A percentile compares a stretch with the other conserved stretches of the same genome.
phyloP scores from a whole-genome alignment of 1,140 invertebrate genomes.

The Frieseomelitta varia region DNA sequence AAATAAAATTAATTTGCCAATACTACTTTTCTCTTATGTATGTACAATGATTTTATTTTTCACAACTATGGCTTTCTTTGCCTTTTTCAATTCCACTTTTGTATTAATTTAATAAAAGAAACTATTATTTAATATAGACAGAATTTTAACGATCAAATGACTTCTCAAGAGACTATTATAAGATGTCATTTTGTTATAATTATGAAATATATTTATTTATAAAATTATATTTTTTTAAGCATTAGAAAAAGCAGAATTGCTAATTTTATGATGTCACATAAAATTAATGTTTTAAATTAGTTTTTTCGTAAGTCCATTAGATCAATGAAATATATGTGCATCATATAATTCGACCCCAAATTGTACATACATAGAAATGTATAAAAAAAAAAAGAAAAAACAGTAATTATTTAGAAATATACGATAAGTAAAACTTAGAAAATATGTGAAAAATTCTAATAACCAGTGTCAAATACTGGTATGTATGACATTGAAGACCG shows the following conservation, averaged over 20 bases:
- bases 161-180: conserved; percentile 38
- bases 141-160: conserved; percentile 42
- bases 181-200: conserved; percentile 42
- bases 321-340: conserved; percentile 44
- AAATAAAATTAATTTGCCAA: conserved; percentile 28
- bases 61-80: neutral
- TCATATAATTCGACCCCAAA: conserved; percentile 55
- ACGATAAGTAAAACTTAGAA: conserved; percentile 55
- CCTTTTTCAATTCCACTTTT: neutral
- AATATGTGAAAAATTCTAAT: conserved; percentile 50
- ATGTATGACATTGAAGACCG: conserved; percentile 32
- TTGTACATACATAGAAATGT: conserved; percentile 64
- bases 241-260: neutral
- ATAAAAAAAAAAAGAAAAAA: conserved; percentile 25
- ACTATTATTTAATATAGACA: neutral
- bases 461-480: conserved; percentile 44
- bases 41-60: conserved; percentile 17
- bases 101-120: neutral
- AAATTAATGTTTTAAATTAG: conserved; percentile 3
- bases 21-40: conserved; percentile 8
- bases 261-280: neutral
- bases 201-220: neutral
- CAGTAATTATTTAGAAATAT: conserved; percentile 56
- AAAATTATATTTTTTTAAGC: conserved; percentile 59
- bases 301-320: conserved; percentile 43